These are phyloP conservation scores for Strongylocentrotus purpuratus DNA, from an alignment of 35 echinoderm and acorn worm genomes.

Conservation along the genomic window DNA sequence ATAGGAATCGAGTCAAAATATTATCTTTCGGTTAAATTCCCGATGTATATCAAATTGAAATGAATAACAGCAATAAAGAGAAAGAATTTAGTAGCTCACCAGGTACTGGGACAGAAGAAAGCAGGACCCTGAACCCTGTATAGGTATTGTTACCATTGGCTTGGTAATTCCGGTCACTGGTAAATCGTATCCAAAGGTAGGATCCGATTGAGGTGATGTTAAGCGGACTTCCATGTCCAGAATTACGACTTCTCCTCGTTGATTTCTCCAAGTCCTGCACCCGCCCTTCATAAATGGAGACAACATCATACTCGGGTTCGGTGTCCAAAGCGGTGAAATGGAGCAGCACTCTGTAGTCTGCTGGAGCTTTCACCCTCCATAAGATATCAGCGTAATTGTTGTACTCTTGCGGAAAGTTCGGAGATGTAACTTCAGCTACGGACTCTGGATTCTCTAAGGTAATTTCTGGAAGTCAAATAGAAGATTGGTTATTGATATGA, in stretches of 20 bases:
- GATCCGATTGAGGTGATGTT: neutral
- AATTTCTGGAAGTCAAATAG: neutral
- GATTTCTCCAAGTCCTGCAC: neutral
- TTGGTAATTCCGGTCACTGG: neutral
- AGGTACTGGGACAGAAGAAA: neutral
- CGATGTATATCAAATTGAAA: too few species aligned
- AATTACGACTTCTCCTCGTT: neutral
- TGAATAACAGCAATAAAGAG: too few species aligned
- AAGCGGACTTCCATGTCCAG: neutral
- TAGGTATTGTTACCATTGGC: neutral
- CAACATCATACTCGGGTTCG: neutral
- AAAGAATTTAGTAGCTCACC: neutral
- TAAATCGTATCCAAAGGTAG: slow-evolving; percentile 4
- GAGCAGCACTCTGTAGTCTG: neutral
- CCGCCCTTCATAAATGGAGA: neutral
- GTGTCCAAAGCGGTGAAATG: neutral
- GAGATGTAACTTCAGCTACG: neutral
- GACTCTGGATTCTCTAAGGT: neutral
- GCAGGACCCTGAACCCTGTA: neutral
- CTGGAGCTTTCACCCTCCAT: neutral
- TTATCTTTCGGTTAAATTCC: too few species aligned
- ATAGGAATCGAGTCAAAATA: too few species aligned
- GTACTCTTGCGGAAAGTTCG: neutral
- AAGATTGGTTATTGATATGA: too few species aligned
- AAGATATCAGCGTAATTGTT: neutral